Evolutionary conservation across 2,113 vertebrate genomes (phyloP).

Genomic region (Capricornis sumatraensis): DNA sequence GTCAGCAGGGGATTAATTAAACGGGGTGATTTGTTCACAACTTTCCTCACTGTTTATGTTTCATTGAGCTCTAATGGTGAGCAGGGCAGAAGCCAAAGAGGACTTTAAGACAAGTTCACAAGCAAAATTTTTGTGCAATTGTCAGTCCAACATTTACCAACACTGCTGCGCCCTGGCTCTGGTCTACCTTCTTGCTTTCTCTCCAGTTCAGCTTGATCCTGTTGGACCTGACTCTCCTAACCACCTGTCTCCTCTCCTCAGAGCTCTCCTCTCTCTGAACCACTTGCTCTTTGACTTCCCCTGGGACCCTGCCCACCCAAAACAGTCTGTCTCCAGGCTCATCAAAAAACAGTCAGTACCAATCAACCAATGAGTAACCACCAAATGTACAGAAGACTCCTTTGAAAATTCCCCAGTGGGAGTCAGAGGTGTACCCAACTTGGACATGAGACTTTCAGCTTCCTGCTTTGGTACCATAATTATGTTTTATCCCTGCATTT

Average conservation of each 20-base stretch:
- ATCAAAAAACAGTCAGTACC: not conserved
- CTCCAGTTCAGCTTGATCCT: not conserved
- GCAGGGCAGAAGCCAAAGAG: not conserved
- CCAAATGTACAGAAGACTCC: not conserved
- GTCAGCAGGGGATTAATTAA: not conserved
- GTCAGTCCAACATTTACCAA: not conserved
- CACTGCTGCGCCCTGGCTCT: not conserved
- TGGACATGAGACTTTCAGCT: not conserved
- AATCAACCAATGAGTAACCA: not conserved
- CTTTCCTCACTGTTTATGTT: not conserved
- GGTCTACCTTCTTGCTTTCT: rapidly evolving
- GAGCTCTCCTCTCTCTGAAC: not conserved
- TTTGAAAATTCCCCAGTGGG: not conserved
- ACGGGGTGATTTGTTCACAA: not conserved
- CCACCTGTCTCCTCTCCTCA: not conserved
- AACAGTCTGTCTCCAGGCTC: not conserved
- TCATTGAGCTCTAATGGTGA: not conserved
- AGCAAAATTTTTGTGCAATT: not conserved
- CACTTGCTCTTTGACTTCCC: not conserved
- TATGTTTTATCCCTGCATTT: not conserved
- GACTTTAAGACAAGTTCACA: not conserved
- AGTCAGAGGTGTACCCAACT: not conserved
- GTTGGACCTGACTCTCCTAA: not conserved
- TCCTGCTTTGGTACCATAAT: not conserved
- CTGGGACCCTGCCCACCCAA: not conserved